A percentile compares a stretch with the other conserved stretches of the same genome.
Evolutionary conservation across 2,113 vertebrate species (phyloP).

Genomic region (Rostratula benghalensis): DNA sequence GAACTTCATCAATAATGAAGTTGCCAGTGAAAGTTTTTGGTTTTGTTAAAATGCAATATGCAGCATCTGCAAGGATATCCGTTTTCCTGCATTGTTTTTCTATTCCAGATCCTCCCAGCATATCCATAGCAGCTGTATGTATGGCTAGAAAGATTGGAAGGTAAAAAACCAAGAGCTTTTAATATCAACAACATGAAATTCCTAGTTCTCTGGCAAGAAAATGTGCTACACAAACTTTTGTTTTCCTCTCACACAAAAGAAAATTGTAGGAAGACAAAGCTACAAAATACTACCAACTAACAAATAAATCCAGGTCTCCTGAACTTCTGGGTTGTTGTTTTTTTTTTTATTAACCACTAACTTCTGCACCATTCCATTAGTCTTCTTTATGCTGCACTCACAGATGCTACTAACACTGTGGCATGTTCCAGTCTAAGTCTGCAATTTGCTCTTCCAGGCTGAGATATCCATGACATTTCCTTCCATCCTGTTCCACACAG

Average conservation of each 20-base stretch:
- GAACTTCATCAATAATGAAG: constrained; percentile 90
- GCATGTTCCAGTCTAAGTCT: not conserved
- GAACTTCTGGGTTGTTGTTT: not conserved
- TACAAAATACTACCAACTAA: not conserved
- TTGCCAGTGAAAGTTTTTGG: constrained; percentile 88
- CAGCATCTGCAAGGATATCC: constrained; percentile 94
- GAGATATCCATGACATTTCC: not conserved
- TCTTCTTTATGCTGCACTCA: not conserved
- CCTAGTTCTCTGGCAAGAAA: not conserved
- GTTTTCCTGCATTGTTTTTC: constrained; percentile 90
- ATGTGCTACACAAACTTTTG: not conserved
- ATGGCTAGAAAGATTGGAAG: constrained; percentile 79
- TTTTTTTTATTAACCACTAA: not conserved
- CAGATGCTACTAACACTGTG: not conserved
- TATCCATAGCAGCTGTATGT: constrained; percentile 92
- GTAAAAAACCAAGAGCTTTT: not conserved
- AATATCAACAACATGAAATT: not conserved
- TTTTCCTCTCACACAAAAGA: not conserved
- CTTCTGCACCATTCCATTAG: not conserved
- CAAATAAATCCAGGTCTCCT: not conserved
- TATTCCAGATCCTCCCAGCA: constrained; percentile 87
- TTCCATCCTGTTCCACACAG: not conserved
- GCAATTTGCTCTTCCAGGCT: not conserved
- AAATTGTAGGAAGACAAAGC: not conserved
- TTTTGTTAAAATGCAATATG: constrained; percentile 87